These are phyloP conservation scores for Quadriops clusia DNA, from an alignment of 2,888 invertebrate genomes.

Conservation along the genomic window DNA sequence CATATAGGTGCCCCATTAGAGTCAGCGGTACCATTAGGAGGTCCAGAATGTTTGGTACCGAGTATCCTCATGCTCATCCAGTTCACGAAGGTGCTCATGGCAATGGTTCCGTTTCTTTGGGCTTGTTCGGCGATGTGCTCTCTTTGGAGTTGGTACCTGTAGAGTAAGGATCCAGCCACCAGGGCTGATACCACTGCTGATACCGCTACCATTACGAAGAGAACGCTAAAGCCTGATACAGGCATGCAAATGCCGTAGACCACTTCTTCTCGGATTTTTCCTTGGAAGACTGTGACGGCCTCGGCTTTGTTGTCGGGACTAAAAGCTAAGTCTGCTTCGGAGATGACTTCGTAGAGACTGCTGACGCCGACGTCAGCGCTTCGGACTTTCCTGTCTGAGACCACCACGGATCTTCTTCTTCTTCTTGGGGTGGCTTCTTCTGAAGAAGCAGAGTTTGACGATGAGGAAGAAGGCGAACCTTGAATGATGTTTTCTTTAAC, in stretches of 20 bases:
- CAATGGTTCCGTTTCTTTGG: constrained; percentile 41
- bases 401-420: constrained; percentile 50
- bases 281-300: constrained; percentile 78
- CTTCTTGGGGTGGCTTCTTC: constrained; percentile 23
- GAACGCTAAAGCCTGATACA: constrained; percentile 75
- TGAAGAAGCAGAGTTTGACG: constrained; percentile 5
- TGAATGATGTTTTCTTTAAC: too few relatives aligned
- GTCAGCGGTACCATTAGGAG: too few relatives aligned
- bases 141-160: constrained; percentile 64
- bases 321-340: constrained; percentile 83
- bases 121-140: constrained; percentile 43
- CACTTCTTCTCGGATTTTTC: constrained; percentile 76
- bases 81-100: constrained; percentile 54
- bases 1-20: too few relatives aligned
- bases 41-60: too few relatives aligned
- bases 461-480: constrained; percentile 9
- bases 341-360: constrained; percentile 78
- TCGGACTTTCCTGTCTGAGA: constrained; percentile 60
- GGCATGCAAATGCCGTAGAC: constrained; percentile 88
- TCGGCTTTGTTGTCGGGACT: constrained; percentile 70
- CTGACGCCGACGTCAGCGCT: constrained; percentile 84
- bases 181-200: constrained; percentile 80
- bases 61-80: constrained; percentile 67
- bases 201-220: constrained; percentile 77
- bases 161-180: constrained; percentile 72